phyloP scores from a whole-genome alignment of 2,888 invertebrate species.

The Crematogaster levior region DNA sequence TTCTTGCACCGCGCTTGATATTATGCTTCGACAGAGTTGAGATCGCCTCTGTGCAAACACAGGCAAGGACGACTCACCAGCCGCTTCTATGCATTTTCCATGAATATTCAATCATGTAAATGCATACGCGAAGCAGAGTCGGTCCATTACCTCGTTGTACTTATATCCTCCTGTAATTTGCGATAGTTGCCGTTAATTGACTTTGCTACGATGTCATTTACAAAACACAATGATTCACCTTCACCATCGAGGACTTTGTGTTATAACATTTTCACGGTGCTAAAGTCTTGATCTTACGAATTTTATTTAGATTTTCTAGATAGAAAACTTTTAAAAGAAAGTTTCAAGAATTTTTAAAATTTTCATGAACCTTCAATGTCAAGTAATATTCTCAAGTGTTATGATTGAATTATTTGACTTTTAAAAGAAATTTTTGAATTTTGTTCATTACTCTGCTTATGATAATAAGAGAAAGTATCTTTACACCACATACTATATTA shows the following conservation, averaged over 20 bases:
- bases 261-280: neutral
- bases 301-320: neutral
- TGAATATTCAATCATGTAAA: constrained; percentile 55
- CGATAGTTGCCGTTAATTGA: constrained; percentile 44
- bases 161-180: constrained; percentile 38
- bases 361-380: neutral
- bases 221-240: constrained; percentile 2
- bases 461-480: neutral
- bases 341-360: neutral
- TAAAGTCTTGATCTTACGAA: neutral
- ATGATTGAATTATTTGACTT: neutral
- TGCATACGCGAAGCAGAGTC: constrained; percentile 35
- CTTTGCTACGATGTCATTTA: constrained; percentile 21
- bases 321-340: too few species aligned
- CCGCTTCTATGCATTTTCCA: constrained; percentile 43
- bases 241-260: neutral
- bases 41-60: constrained; percentile 36
- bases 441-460: too few species aligned
- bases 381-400: neutral
- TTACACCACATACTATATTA: neutral
- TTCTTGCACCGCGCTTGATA: constrained; percentile 36
- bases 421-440: neutral
- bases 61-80: constrained; percentile 41
- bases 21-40: constrained; percentile 37
- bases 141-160: constrained; percentile 33